Evolutionary conservation across 2,113 vertebrate species (phyloP), one percentile per base, ranked within the genome.

Genomic region (Lepisosteus osseus): DNA sequence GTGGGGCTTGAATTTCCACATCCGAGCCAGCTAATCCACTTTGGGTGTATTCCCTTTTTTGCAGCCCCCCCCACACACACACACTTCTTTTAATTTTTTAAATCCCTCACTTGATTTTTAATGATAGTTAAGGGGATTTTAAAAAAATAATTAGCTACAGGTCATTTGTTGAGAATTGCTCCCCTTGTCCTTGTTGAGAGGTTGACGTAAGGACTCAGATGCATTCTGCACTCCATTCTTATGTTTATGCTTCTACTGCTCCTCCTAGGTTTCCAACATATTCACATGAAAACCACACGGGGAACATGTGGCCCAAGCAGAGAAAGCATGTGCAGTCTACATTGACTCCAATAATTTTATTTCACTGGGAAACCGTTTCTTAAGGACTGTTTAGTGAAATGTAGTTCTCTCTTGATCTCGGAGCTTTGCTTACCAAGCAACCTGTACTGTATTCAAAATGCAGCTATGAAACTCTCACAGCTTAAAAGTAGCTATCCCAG

Each of bases 121-220:
- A 86, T 77, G 84, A 76, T 83, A 82, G 85, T 81, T 69, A n/a
- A 55, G 83, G 78, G 86, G 77, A 43, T 72, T 76, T 80, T 77
- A 71, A 79, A 57, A 77, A 70, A 73, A 43, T 57, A 72, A 77
- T 78, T 78, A 84, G 82, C 14, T 75, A 80, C 65, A 82, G 81
- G 75, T 75, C 71, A 45, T 67, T 75, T 70, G 78, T 79, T 79
- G 45, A n/a, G 55, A 76, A 56, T 72, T 69, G 72, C 55, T 40
- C 67, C 15, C 41, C 9, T 6, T 7, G 59, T 8, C 55, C 42
- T 45, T 57, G 70, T 65, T 7, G 45, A 59, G 47, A 56, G 54
- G 41, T 71, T 80, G 69, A 61, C 14, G 54, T 55, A 0, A 65
- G 74, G 72, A 70, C 70, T 44, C 54, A 15, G 42, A 44, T 51